Evolutionary conservation across 2,888 invertebrate species (phyloP).

Genomic region (Macrophya alboannulata): DNA sequence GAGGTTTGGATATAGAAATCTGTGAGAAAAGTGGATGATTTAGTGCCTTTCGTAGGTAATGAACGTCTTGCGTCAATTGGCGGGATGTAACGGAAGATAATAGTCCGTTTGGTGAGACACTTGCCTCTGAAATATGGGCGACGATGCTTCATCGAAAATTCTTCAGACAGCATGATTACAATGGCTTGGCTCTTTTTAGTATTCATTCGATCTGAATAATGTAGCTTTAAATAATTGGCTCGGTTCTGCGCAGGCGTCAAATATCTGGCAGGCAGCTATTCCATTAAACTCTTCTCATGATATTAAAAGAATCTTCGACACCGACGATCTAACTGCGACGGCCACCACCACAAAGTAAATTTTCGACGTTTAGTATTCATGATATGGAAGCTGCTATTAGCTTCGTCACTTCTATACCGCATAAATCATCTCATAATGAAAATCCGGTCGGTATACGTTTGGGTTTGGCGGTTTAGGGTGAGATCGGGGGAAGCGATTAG

Average conservation of each 20-base stretch:
- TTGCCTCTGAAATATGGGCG: conserved; percentile 46
- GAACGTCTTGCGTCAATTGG: conserved; percentile 37
- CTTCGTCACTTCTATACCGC: conserved; percentile 55
- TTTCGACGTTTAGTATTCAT: conserved; percentile 54
- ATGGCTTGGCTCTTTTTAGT: conserved; percentile 67
- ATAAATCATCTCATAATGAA: conserved; percentile 53
- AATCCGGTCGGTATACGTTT: conserved; percentile 39
- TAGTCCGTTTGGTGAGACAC: conserved; percentile 32
- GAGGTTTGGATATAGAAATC: neutral
- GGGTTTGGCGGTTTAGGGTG: conserved; percentile 38
- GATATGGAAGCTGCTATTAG: conserved; percentile 52
- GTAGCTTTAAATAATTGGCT: conserved; percentile 73
- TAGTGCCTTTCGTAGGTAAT: neutral
- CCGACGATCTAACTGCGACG: conserved; percentile 3
- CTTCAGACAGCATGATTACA: conserved; percentile 66
- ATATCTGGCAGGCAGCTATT: conserved; percentile 59
- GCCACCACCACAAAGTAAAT: conserved; percentile 44
- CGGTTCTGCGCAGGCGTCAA: conserved; percentile 68
- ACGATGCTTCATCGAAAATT: conserved; percentile 65
- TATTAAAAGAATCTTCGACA: conserved; percentile 48
- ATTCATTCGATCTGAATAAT: conserved; percentile 74
- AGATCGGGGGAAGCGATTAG: conserved; percentile 40
- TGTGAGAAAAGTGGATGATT: neutral
- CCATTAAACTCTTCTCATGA: conserved; percentile 52
- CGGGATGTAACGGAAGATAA: conserved; percentile 40